A percentile compares a stretch with the other conserved stretches of the same genome.
Conservation (phyloP, 2,797 vertebrate species). For the Trichosurus vulpecula region DNA sequence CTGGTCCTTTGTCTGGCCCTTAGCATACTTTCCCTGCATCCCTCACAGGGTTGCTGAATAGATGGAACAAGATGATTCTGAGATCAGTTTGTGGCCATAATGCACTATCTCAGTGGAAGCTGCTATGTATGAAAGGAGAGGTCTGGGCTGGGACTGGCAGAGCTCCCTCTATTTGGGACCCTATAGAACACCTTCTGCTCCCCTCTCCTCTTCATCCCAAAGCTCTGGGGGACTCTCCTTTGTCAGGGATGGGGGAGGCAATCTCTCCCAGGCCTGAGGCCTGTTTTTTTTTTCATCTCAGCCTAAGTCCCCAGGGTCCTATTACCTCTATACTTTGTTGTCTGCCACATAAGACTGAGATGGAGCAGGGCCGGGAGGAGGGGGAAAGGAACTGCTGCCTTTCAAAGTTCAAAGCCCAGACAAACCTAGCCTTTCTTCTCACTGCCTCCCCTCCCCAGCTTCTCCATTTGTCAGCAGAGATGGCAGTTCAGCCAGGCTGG, state of each 20-base stretch:
- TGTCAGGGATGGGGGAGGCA: neutral
- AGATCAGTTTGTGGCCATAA: neutral
- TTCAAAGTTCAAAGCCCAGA: conserved; percentile 42
- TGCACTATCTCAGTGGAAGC: neutral
- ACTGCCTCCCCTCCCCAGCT: neutral
- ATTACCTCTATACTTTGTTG: neutral
- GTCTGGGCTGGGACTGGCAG: neutral
- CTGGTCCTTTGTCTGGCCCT: neutral
- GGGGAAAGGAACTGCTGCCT: conserved; percentile 5
- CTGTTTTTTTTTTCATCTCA: conserved; percentile 6
- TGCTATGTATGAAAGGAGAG: neutral
- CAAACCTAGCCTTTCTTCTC: neutral
- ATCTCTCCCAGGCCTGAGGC: neutral
- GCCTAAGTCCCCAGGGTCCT: neutral
- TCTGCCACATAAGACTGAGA: neutral
- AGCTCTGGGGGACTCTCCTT: conserved; percentile 1
- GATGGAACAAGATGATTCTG: neutral
- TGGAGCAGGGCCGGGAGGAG: conserved; percentile 26
- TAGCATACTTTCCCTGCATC: too few relatives aligned
- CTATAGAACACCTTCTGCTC: neutral
- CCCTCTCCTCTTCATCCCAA: neutral
- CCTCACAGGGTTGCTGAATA: accelerated
- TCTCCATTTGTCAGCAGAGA: neutral
- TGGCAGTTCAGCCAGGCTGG: neutral
- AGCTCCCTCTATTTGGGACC: neutral